Evolutionary conservation across 2,888 invertebrate species (phyloP).

Genomic region (Lepidocyrtoides sp.): DNA sequence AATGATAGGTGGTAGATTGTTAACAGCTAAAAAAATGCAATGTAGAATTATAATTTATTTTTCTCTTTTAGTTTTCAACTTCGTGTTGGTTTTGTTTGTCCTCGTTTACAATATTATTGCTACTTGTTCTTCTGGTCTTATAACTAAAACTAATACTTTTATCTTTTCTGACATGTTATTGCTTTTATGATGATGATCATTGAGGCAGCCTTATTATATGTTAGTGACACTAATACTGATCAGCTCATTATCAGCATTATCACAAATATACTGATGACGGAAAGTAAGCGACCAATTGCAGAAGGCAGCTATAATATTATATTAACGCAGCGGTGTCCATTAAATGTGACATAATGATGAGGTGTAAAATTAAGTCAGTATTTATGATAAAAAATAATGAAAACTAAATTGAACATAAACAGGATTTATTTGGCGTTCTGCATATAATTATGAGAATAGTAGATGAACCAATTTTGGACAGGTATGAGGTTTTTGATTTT

Average conservation of each 20-base stretch:
- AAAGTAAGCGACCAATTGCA: background rate
- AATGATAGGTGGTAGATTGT: background rate
- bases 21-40: background rate
- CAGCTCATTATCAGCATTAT: background rate
- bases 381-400: constrained; percentile 21
- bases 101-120: constrained; percentile 48
- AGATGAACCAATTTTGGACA: no score
- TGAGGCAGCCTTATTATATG: constrained; percentile 25
- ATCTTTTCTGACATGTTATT: constrained; percentile 38
- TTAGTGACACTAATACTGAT: background rate
- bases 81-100: constrained; percentile 50
- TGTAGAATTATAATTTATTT: no score
- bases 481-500: no score
- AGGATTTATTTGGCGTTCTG: constrained; percentile 2
- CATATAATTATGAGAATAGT: no score
- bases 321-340: no score
- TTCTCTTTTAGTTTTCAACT: constrained; percentile 1
- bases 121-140: constrained; percentile 72
- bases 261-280: background rate
- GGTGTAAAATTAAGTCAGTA: constrained; percentile 37
- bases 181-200: constrained; percentile 32
- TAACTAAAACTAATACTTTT: constrained; percentile 12
- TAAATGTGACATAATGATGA: constrained; percentile 59
- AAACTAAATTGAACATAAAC: background rate
- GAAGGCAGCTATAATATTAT: background rate